Base-by-base conservation (phyloP, 2,888 invertebrate genomes). In the Drosophila gaucha region DNA sequence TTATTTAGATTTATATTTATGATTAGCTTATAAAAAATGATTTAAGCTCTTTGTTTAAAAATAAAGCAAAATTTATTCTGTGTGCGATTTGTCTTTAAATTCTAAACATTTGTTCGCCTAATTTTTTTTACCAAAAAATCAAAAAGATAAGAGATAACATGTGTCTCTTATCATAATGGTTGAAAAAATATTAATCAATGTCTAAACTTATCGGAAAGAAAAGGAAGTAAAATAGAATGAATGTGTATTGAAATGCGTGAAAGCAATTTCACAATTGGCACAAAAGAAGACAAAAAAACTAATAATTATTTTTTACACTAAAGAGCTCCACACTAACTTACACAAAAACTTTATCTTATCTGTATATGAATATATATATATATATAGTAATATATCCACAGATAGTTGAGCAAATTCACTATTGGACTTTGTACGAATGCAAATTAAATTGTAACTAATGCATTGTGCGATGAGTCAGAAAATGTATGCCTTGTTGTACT, bases 401-500 rank as follows among this genome's bases (percentile, higher is more conserved):
- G 14, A 39, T 43, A 62, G 31, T 44, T 39, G 43, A 16, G 9
- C 20, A 35, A 38, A 44, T 51, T 63, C 2, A 3, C 2, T 16
- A 3, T 20, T 54, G 30, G 50, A 60, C 52, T 57, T 28, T 52
- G 12, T 22, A 18, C 38, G 22, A 24, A 46, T 35, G 12, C 31
- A 46, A 43, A 44, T 47, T 6, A 9, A 33, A 43, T 28, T 41
- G n/a, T 33, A 41, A 22, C 9, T 22, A n/a, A 6, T 65, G 35
- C 22, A 43, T 20, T 12, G 20, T 1, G 2, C 10, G 18, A 52
- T 74, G 78, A 67, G 36, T 78, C 78, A 74, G 4, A 16, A 31
- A 12, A 31, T 10, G 5, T 8, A 16, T 31, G 8, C 2, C 4
- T 38, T 18, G 5, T 3, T 35, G 9, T 46, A 93, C 95, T 94